Percentiles rank a stretch among this genome's conserved stretches.
phyloP scores from a whole-genome alignment of 2,888 invertebrate species.

The Bombylius discolor region DNA sequence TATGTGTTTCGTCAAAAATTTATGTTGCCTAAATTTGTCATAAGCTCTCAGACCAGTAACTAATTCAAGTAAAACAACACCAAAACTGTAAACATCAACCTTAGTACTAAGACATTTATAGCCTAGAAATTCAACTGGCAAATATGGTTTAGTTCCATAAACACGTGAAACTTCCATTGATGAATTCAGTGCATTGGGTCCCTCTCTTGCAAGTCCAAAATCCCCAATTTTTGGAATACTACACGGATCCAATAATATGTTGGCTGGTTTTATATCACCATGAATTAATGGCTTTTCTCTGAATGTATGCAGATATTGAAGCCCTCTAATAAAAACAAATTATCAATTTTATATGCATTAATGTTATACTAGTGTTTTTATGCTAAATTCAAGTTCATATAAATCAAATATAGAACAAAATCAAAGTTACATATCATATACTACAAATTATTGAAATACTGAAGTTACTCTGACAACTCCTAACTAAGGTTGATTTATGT shows the following conservation, averaged over 20 bases:
- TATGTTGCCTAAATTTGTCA: constrained; percentile 42
- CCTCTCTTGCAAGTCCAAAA: constrained; percentile 79
- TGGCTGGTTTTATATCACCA: constrained; percentile 93
- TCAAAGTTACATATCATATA: too few species aligned
- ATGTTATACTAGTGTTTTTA: too few species aligned
- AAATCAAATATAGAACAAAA: too few species aligned
- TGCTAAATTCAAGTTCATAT: too few species aligned
- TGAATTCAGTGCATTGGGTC: constrained; percentile 27
- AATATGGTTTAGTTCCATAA: constrained; percentile 86
- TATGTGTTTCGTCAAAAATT: constrained; percentile 48
- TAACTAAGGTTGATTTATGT: too few species aligned
- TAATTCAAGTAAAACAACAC: constrained; percentile 74
- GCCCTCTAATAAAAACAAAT: constrained; percentile 46
- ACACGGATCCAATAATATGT: constrained; percentile 80
- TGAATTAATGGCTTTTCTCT: constrained; percentile 73
- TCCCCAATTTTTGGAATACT: constrained; percentile 88
- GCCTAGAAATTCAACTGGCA: constrained; percentile 79
- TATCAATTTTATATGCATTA: too few species aligned
- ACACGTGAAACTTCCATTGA: constrained; percentile 43
- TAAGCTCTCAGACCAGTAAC: constrained; percentile 60
- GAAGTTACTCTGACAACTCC: too few species aligned
- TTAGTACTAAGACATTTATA: constrained; percentile 71
- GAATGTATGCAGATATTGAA: constrained; percentile 78
- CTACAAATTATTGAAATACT: too few species aligned
- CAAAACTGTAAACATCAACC: constrained; percentile 89